Evolutionary conservation across 1,140 invertebrate species (phyloP).

Genomic region (Dolichoris vasculosae): DNA sequence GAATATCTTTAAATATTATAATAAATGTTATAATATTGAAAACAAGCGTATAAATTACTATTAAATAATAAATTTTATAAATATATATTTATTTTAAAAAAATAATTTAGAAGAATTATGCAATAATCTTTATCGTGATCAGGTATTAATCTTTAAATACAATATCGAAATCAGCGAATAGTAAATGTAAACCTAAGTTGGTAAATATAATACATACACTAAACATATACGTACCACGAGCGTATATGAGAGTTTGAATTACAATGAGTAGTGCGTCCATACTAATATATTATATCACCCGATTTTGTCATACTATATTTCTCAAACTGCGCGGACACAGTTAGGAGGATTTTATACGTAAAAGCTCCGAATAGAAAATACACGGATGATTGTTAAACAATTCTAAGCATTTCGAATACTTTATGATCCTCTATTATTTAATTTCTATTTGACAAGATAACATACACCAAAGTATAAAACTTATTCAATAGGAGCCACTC

Average conservation of each 20-base stretch:
- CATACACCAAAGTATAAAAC: conserved; percentile 34
- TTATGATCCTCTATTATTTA: conserved; percentile 11
- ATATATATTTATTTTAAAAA: no score
- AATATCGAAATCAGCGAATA: not conserved
- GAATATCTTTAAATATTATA: no score
- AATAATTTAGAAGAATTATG: not conserved
- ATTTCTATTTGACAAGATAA: conserved; percentile 31
- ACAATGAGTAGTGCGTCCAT: not conserved
- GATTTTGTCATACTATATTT: not conserved
- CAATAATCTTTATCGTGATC: not conserved
- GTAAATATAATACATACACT: no score
- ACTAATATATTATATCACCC: not conserved
- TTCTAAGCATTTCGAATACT: not conserved
- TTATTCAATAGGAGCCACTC: conserved; percentile 16
- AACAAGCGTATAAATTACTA: no score
- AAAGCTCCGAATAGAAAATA: not conserved
- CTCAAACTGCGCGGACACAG: not conserved
- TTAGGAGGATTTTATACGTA: not conserved
- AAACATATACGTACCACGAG: not conserved
- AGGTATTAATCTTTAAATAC: not conserved
- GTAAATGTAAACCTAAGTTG: not conserved
- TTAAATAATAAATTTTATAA: no score
- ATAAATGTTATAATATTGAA: no score
- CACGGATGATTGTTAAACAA: not conserved
- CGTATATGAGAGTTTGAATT: not conserved